These are phyloP conservation scores for Harpagifer antarcticus DNA, from an alignment of 2,797 vertebrate genomes.

Conservation along the genomic window DNA sequence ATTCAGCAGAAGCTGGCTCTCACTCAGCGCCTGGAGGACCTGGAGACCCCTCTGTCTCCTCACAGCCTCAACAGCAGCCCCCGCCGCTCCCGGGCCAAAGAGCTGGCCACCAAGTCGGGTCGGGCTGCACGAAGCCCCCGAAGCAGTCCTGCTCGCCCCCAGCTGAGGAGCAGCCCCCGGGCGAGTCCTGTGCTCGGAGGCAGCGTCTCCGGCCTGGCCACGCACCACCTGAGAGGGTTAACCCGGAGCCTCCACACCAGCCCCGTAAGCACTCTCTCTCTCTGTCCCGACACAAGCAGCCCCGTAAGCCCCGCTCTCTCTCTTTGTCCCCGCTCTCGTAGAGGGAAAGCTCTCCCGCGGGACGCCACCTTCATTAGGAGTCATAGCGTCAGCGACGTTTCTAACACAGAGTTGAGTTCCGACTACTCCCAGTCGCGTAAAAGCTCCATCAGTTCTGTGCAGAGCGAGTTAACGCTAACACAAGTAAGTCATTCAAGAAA, in stretches of 20 bases:
- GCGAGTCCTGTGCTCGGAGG: constrained; percentile 81
- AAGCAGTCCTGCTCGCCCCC: constrained; percentile 75
- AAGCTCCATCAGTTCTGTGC: constrained; percentile 60
- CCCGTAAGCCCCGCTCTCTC: constrained; percentile 83
- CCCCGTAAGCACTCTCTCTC: constrained; percentile 84
- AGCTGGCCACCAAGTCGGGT: constrained; percentile 81
- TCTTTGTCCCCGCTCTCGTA: constrained; percentile 38
- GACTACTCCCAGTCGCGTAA: constrained; percentile 27
- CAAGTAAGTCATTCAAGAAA: constrained; percentile 42
- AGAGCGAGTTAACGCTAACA: constrained; percentile 46
- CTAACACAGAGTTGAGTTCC: constrained; percentile 29
- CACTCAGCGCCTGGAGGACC: constrained; percentile 88
- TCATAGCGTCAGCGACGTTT: constrained; percentile 73
- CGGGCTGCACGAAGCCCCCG: constrained; percentile 80
- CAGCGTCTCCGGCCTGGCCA: constrained; percentile 69
- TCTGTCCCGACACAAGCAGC: constrained; percentile 52
- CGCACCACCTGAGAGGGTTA: constrained; percentile 77
- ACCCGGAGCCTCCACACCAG: constrained; percentile 86
- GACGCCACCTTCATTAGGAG: constrained; percentile 84
- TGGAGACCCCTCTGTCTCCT: constrained; percentile 79
- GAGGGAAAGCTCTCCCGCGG: constrained; percentile 63
- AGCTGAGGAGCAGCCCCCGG: constrained; percentile 81
- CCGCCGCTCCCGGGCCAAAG: constrained; percentile 81
- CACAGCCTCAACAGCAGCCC: constrained; percentile 83
- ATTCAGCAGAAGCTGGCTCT: constrained; percentile 92